Conservation (phyloP, 2,888 invertebrate genomes). For the Dermolepida albohirtum region DNA sequence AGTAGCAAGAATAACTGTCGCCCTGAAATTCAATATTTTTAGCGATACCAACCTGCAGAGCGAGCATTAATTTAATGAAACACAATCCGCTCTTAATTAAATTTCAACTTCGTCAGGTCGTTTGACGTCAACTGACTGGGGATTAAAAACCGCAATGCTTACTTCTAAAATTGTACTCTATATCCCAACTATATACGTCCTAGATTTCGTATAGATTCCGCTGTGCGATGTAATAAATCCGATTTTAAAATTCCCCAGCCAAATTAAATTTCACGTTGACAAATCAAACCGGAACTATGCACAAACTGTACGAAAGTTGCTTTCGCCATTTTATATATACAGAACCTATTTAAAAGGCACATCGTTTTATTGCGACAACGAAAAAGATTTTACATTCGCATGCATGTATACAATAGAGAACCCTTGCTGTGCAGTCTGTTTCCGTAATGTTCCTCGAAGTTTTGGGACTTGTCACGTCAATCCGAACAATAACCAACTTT, state of each 20-base stretch:
- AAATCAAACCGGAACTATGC: slow-evolving; percentile 13
- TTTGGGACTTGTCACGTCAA: slow-evolving; percentile 43
- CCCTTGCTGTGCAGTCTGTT: slow-evolving; percentile 20
- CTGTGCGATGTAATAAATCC: background rate
- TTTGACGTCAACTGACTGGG: background rate
- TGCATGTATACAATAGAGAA: background rate
- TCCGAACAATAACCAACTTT: slow-evolving; percentile 45
- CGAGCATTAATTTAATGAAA: slow-evolving; percentile 23
- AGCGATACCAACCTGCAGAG: slow-evolving; percentile 4
- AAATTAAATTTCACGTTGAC: slow-evolving; percentile 10
- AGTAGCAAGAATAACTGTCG: slow-evolving; percentile 5
- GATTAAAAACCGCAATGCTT: slow-evolving; percentile 8
- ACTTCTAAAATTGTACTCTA: background rate
- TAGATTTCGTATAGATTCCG: background rate
- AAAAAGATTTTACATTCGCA: slow-evolving; percentile 7
- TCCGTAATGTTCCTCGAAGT: slow-evolving; percentile 37
- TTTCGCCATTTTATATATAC: background rate
- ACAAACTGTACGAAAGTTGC: background rate
- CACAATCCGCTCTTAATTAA: slow-evolving; percentile 13
- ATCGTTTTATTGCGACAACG: slow-evolving; percentile 3
- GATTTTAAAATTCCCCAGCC: slow-evolving; percentile 6
- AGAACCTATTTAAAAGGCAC: slow-evolving; percentile 5
- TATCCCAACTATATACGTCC: no score
- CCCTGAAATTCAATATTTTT: slow-evolving; percentile 12
- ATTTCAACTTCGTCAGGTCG: slow-evolving; percentile 3